These are phyloP conservation scores for Brachionus rubens DNA, from an alignment of 1,140 invertebrate genomes.

Conservation along the genomic window DNA sequence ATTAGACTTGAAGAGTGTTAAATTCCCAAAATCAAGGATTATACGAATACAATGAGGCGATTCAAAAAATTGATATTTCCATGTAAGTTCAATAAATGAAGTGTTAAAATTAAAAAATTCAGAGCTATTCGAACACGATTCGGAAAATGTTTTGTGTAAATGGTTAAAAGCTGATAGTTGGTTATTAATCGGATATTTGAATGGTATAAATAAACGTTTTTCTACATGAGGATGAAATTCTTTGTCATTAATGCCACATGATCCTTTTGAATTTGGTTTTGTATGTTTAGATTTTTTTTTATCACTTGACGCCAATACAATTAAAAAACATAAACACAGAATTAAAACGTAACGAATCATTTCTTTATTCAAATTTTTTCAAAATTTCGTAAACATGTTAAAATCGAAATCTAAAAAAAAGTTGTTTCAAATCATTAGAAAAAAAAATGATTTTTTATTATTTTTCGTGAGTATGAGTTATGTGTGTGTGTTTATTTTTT, in stretches of 20 bases:
- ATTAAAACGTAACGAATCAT: too few species aligned
- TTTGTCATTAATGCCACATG: neutral
- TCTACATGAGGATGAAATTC: conserved; percentile 18
- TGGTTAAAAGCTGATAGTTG: neutral
- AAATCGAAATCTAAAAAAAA: too few species aligned
- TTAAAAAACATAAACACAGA: too few species aligned
- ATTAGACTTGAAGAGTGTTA: neutral
- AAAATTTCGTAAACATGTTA: too few species aligned
- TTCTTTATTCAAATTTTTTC: too few species aligned
- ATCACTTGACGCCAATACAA: neutral
- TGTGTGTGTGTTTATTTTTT: neutral
- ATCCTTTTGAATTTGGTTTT: conserved; percentile 6
- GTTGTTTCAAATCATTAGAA: neutral
- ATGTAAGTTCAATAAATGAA: conserved; percentile 3
- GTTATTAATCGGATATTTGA: too few species aligned
- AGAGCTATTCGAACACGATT: neutral
- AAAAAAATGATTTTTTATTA: neutral
- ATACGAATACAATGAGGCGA: conserved; percentile 37
- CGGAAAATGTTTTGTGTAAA: neutral
- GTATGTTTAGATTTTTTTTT: neutral
- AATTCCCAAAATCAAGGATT: conserved; percentile 14
- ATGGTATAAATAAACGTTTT: neutral
- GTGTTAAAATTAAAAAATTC: neutral
- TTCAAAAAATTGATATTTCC: conserved; percentile 43
- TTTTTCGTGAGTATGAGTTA: neutral